Percentiles rank a stretch among this genome's conserved stretches.
Conservation (phyloP, 2,888 invertebrate species). For the Dryomyza anilis region DNA sequence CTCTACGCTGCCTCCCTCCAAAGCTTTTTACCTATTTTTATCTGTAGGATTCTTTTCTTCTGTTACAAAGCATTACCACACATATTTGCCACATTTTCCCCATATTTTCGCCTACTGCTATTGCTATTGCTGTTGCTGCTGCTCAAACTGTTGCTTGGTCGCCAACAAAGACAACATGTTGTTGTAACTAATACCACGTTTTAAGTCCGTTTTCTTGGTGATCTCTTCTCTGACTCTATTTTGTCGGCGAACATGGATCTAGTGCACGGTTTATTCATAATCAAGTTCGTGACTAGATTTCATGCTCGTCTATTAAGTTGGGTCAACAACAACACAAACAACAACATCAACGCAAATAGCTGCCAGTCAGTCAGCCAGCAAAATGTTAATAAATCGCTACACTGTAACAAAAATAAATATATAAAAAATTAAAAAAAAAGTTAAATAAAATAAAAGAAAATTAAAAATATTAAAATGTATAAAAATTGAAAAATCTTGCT, state of each 20-base stretch:
- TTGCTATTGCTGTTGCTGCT: slow-evolving; percentile 1
- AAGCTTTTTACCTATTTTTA: too few species aligned
- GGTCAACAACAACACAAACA: slow-evolving; percentile 57
- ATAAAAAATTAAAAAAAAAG: not conserved
- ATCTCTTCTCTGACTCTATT: slow-evolving; percentile 59
- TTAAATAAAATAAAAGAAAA: not conserved
- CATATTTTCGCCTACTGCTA: not conserved
- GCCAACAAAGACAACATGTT: too few species aligned
- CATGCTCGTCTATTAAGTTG: slow-evolving; percentile 64
- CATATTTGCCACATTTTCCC: too few species aligned
- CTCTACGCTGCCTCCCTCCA: too few species aligned
- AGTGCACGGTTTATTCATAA: slow-evolving; percentile 63
- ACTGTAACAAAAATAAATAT: slow-evolving; percentile 19
- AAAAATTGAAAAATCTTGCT: too few species aligned
- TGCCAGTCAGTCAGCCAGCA: slow-evolving; percentile 21
- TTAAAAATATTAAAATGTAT: too few species aligned
- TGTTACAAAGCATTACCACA: too few species aligned
- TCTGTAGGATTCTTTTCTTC: too few species aligned
- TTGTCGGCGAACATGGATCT: slow-evolving; percentile 64
- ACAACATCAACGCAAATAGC: slow-evolving; percentile 3
- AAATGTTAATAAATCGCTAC: slow-evolving; percentile 24
- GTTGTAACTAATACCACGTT: too few species aligned
- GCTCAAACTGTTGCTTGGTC: slow-evolving; percentile 1
- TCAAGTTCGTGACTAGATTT: slow-evolving; percentile 64
- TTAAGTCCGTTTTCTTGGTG: slow-evolving; percentile 30